phyloP scores from a whole-genome alignment of 1,140 invertebrate species.

The Calliphora vicina region DNA sequence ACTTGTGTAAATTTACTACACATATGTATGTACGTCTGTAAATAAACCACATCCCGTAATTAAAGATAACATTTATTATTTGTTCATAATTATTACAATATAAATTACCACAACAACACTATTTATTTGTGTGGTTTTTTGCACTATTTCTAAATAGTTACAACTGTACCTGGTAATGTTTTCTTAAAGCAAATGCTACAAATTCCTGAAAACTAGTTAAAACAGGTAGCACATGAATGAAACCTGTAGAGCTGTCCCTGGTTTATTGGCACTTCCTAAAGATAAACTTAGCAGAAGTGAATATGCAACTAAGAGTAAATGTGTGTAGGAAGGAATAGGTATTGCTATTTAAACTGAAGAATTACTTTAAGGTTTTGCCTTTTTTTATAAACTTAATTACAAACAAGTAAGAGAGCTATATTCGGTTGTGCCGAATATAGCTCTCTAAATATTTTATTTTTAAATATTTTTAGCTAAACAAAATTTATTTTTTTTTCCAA shows the following conservation, averaged over 20 bases:
- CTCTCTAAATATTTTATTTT: too few relatives aligned
- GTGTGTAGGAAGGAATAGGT: background rate
- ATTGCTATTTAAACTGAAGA: background rate
- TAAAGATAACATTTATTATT: too few relatives aligned
- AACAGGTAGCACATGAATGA: background rate
- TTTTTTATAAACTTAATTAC: background rate
- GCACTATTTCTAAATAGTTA: background rate
- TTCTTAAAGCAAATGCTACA: background rate
- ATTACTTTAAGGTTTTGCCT: background rate
- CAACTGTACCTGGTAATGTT: background rate
- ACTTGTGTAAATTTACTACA: background rate
- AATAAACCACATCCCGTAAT: constrained; percentile 5
- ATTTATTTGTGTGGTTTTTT: background rate
- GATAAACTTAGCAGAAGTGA: background rate
- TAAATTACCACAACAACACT: background rate
- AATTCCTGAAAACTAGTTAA: background rate
- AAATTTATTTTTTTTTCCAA: too few relatives aligned
- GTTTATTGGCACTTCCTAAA: background rate
- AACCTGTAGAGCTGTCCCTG: background rate
- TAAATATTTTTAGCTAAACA: too few relatives aligned
- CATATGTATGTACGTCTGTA: too few relatives aligned
- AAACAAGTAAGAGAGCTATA: too few relatives aligned
- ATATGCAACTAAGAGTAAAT: too few relatives aligned
- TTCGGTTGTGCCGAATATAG: too few relatives aligned
- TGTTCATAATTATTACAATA: background rate